Evolutionary conservation across 2,113 vertebrate genomes (phyloP), one percentile per base, ranked within the genome.

Genomic region (Microtus oregoni): DNA sequence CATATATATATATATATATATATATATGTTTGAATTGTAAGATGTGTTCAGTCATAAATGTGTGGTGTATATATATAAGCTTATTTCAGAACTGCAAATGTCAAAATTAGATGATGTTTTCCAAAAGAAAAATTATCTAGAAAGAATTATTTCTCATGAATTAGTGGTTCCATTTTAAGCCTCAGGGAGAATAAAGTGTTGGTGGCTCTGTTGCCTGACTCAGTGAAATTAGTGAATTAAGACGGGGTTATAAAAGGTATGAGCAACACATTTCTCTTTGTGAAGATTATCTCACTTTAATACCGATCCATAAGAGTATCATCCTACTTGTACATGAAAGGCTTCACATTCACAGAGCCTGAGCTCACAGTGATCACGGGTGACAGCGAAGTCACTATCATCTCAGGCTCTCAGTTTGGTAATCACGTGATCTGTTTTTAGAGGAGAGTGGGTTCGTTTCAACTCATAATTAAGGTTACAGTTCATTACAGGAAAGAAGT

Each of bases 11-110:
- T 75, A 70, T 52, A 24, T 32, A 19, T 32, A 15, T 55, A 55
- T 55, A 14, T 75, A 70, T 52, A 24, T 32, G 38, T 86, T n/a
- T 58, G 24, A 35, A 82, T 67, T 72, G 55, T 67, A 93, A 90
- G 78, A 44, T 61, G 55, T 58, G n/a, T 63, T 13, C 28, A 86
- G 41, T 91, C 76, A 55, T 8, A 78, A 94, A 94, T 78, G 50
- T 61, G 4, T 86, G 19, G 12, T 19, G 38, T 14, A 6, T 50
- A 24, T 28, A 19, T 30, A 47, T 7, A 5, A 1, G 7, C 17
- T 50, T 10, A 77, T 92, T 91, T 92, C 22, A 28, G 2, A 15
- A 61, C 47, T 79, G 9, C 77, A 95, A 94, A 63, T 81, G 32
- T 63, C 89, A 44, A 81, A 63, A 67, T 88, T 83, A 95, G 32